These are phyloP conservation scores for Drosophila murphyi DNA, from an alignment of 1,140 invertebrate genomes.

Conservation along the genomic window DNA sequence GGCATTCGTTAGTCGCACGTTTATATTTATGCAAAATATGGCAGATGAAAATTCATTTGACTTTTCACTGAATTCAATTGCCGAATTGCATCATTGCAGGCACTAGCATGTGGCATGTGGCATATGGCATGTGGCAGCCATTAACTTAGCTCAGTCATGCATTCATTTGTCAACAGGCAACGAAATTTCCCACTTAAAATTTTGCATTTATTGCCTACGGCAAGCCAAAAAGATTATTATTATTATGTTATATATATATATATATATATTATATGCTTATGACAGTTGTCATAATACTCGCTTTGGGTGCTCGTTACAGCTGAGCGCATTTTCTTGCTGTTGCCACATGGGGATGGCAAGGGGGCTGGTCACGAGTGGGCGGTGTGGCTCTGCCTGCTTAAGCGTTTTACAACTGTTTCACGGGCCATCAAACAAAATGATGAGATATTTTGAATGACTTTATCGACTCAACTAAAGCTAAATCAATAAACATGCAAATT, in stretches of 20 bases:
- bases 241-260: slow-evolving; percentile 7
- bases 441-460: slow-evolving; percentile 13
- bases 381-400: slow-evolving; percentile 22
- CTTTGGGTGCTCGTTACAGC: slow-evolving; percentile 29
- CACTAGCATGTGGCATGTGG: slow-evolving; percentile 10
- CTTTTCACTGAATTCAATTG: slow-evolving; percentile 35
- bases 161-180: slow-evolving; percentile 64
- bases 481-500: slow-evolving; percentile 19
- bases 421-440: slow-evolving; percentile 52
- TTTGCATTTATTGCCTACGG: slow-evolving; percentile 11
- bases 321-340: slow-evolving; percentile 34
- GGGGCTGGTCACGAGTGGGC: slow-evolving; percentile 1
- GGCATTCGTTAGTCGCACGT: not conserved
- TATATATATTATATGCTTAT: slow-evolving; percentile 11
- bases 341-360: slow-evolving; percentile 12
- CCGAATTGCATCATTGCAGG: slow-evolving; percentile 42
- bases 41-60: slow-evolving; percentile 15
- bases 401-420: slow-evolving; percentile 53
- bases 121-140: slow-evolving; percentile 20
- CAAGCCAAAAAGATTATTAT: slow-evolving; percentile 19
- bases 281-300: slow-evolving; percentile 1
- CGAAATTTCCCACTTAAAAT: slow-evolving; percentile 40
- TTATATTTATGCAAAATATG: slow-evolving; percentile 1
- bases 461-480: slow-evolving; percentile 5
- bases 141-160: slow-evolving; percentile 44